These are phyloP conservation scores for Amphiprion ocellaris DNA, from an alignment of 2,113 vertebrate genomes.

Conservation along the genomic window DNA sequence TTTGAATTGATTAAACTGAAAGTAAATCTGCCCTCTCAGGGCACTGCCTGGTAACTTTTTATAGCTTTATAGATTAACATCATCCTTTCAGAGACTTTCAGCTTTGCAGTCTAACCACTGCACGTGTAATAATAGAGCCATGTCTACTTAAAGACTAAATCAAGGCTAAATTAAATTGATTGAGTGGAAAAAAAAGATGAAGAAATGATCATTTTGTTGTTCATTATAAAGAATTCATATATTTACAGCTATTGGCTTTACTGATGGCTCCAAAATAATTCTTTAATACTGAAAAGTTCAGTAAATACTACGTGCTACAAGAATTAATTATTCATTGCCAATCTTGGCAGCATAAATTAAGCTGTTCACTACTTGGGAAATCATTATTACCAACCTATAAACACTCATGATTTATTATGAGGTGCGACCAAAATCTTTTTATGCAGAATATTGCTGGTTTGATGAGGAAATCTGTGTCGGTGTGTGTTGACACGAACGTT, in stretches of 20 bases:
- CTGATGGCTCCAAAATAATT: background rate
- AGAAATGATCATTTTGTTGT: too few species aligned
- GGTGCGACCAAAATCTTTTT: too few species aligned
- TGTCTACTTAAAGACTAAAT: constrained; percentile 40
- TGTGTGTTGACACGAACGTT: constrained; percentile 50
- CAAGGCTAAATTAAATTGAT: constrained; percentile 1
- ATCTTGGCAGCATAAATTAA: background rate
- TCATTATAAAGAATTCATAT: background rate
- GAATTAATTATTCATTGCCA: background rate
- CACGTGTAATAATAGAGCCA: constrained; percentile 50
- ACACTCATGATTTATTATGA: background rate
- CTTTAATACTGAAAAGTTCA: background rate
- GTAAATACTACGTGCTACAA: background rate
- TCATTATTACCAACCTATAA: background rate
- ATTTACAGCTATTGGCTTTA: background rate
- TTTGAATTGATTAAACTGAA: constrained; percentile 59
- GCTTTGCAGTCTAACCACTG: constrained; percentile 39
- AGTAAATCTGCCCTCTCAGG: constrained; percentile 41
- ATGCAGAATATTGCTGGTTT: too few species aligned
- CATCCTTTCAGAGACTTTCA: constrained; percentile 32
- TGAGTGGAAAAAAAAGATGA: background rate
- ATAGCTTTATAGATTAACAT: constrained; percentile 44
- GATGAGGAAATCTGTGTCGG: background rate
- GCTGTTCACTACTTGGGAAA: background rate
- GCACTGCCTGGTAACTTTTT: constrained; percentile 40